Conservation (phyloP, 37 sponge, comb jelly and placozoan species). For the Geodia barretti region DNA sequence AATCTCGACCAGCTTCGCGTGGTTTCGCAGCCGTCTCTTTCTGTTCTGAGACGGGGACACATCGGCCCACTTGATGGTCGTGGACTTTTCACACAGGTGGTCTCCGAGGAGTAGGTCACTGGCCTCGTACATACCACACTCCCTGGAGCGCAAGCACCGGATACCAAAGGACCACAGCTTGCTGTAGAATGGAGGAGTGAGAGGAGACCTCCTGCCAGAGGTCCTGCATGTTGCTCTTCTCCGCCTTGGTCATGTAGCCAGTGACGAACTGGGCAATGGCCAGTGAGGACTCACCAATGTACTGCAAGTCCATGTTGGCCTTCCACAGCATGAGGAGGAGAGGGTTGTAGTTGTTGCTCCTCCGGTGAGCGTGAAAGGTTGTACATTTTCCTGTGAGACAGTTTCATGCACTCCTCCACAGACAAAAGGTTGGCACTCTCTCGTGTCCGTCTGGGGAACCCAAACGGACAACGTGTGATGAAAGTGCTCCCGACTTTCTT, state of each 20-base stretch:
- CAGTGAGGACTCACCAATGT: slow-evolving; percentile 38
- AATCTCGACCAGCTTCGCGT: slow-evolving; percentile 28
- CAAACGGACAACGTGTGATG: slow-evolving; percentile 46
- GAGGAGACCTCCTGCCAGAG: slow-evolving; percentile 38
- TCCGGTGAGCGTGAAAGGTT: slow-evolving; percentile 7
- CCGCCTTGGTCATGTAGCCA: slow-evolving; percentile 65
- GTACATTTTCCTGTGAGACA: slow-evolving; percentile 29
- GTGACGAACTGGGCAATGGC: slow-evolving; percentile 53
- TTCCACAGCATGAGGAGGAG: slow-evolving; percentile 53
- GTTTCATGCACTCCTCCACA: slow-evolving; percentile 42
- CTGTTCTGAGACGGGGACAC: slow-evolving; percentile 32
- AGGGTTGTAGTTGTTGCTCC: slow-evolving; percentile 67
- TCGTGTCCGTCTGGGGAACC: slow-evolving; percentile 31
- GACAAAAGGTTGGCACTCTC: slow-evolving; percentile 10
- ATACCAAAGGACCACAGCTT: slow-evolving; percentile 47
- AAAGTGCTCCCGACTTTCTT: too few relatives aligned
- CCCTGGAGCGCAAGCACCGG: slow-evolving; percentile 18
- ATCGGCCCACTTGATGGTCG: slow-evolving; percentile 40
- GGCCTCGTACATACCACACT: slow-evolving; percentile 53
- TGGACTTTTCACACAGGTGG: slow-evolving; percentile 49
- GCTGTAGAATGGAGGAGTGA: slow-evolving; percentile 12
- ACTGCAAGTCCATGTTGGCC: slow-evolving; percentile 62
- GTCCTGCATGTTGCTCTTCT: slow-evolving; percentile 55
- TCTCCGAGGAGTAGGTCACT: slow-evolving; percentile 57
- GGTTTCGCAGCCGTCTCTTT: slow-evolving; percentile 20